Evolutionary conservation across 2,888 invertebrate species (phyloP).

Genomic region (Creontiades dilutus): DNA sequence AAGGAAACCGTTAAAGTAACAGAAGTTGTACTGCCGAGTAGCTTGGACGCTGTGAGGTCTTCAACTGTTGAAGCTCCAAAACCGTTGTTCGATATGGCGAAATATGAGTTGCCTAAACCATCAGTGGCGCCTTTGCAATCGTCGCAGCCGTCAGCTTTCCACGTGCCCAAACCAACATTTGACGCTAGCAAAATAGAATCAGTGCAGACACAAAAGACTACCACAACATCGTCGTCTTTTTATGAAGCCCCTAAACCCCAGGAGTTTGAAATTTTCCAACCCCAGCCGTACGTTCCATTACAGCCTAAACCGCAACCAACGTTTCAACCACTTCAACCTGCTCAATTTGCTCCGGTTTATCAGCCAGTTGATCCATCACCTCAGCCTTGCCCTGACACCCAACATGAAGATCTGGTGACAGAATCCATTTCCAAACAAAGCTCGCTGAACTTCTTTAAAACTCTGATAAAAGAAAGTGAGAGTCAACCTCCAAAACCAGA

Average conservation of each 20-base stretch:
- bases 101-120: constrained; percentile 62
- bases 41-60: constrained; percentile 40
- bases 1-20: constrained; percentile 61
- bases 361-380: constrained; percentile 37
- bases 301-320: constrained; percentile 22
- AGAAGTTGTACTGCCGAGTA: constrained; percentile 67
- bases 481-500: constrained; percentile 75
- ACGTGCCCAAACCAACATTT: constrained; percentile 63
- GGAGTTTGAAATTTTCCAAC: constrained; percentile 48
- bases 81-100: constrained; percentile 60
- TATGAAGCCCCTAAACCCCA: constrained; percentile 35
- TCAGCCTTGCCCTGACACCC: background rate
- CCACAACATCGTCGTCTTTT: background rate
- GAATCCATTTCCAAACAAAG: constrained; percentile 83
- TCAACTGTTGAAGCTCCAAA: constrained; percentile 49
- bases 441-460: constrained; percentile 84
- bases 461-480: constrained; percentile 81
- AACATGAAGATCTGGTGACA: constrained; percentile 73
- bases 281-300: constrained; percentile 46
- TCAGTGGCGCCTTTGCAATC: constrained; percentile 59
- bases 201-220: background rate
- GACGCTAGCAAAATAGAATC: constrained; percentile 68
- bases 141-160: constrained; percentile 64
- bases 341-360: constrained; percentile 3
- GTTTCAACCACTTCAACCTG: constrained; percentile 13